Evolutionary conservation across 1,140 invertebrate species (phyloP).

Genomic region (Agrypnia vestita): DNA sequence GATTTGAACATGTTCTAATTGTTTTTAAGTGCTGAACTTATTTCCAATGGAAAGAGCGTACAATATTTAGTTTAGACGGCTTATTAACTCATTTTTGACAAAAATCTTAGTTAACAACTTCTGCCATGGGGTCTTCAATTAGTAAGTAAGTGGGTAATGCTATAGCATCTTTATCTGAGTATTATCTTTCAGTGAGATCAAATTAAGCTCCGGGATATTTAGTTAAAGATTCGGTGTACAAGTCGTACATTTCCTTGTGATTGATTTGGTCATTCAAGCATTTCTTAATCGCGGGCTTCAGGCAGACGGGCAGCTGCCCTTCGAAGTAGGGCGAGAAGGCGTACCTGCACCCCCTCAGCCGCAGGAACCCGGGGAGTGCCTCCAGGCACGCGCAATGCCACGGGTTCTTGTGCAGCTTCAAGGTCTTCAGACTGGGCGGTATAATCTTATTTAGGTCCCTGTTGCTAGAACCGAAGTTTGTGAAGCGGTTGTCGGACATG

Average conservation of each 20-base stretch:
- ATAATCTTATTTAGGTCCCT: slow-evolving; percentile 39
- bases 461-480: slow-evolving; percentile 42
- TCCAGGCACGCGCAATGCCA: slow-evolving; percentile 53
- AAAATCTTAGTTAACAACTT: no score
- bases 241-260: slow-evolving; percentile 36
- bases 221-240: slow-evolving; percentile 25
- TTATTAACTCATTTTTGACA: no score
- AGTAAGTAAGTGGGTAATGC: no score
- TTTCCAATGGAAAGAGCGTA: no score
- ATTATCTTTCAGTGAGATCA: slow-evolving; percentile 30
- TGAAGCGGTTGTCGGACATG: slow-evolving; percentile 51
- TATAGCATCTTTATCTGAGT: no score
- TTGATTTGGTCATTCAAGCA: slow-evolving; percentile 43
- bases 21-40: no score
- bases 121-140: no score
- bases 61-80: no score
- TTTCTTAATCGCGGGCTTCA: background rate
- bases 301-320: slow-evolving; percentile 49
- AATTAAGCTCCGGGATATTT: background rate
- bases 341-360: slow-evolving; percentile 25
- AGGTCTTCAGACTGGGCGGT: slow-evolving; percentile 24
- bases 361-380: slow-evolving; percentile 29
- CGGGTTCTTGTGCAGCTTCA: slow-evolving; percentile 49
- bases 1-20: no score
- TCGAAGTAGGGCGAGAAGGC: slow-evolving; percentile 21